Conservation (phyloP, 2,888 invertebrate species). For the Vesta saturnalis region DNA sequence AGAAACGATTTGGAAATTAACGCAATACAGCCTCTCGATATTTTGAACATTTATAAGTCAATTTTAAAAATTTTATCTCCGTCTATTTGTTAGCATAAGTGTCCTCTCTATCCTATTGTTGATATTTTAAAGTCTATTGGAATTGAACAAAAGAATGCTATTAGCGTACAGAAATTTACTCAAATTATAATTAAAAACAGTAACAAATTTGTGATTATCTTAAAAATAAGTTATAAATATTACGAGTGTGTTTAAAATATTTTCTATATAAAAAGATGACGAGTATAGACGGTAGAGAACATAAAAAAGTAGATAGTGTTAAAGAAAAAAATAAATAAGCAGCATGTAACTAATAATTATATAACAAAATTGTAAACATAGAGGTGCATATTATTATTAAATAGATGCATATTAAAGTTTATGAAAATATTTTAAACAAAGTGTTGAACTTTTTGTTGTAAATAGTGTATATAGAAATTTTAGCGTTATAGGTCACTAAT, state of each 20-base stretch:
- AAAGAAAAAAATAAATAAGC: no score
- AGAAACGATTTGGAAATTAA: constrained; percentile 30
- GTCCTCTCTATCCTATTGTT: constrained; percentile 60
- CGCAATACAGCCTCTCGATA: constrained; percentile 46
- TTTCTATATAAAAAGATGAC: constrained; percentile 46
- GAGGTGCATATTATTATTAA: constrained; percentile 19
- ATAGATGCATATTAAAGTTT: constrained; percentile 32
- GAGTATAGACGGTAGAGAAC: constrained; percentile 15
- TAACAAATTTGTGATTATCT: constrained; percentile 54
- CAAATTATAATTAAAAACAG: constrained; percentile 39
- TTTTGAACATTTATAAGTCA: constrained; percentile 53
- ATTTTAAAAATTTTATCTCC: constrained; percentile 59
- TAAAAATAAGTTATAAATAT: constrained; percentile 40
- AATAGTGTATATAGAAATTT: constrained; percentile 56
- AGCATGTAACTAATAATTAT: constrained; percentile 27
- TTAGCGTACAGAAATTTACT: constrained; percentile 33
- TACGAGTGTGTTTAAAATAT: constrained; percentile 54
- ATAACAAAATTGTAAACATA: constrained; percentile 24
- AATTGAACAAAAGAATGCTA: constrained; percentile 47
- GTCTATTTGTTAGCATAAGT: constrained; percentile 55
- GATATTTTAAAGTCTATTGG: constrained; percentile 62
- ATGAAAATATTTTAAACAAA: constrained; percentile 55
- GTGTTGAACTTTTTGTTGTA: constrained; percentile 51
- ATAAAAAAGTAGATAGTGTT: constrained; percentile 21
- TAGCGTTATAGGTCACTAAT: constrained; percentile 53